Percentiles rank a stretch among this genome's conserved stretches.
Conservation (phyloP, 2,797 vertebrate genomes). For the Graptemys geographica region DNA sequence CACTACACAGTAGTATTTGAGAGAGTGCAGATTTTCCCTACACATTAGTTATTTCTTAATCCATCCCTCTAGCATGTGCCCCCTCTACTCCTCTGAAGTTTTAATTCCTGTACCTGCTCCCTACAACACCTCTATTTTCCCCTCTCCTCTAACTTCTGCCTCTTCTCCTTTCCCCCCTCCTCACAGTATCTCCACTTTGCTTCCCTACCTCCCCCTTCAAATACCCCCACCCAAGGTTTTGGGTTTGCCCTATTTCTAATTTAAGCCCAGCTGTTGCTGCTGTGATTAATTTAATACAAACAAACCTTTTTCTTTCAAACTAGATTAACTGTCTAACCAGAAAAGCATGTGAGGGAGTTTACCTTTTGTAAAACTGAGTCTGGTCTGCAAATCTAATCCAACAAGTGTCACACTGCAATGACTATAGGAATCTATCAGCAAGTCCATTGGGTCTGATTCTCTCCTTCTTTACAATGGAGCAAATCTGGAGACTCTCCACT, state of each 20-base stretch:
- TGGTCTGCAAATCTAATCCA: neutral
- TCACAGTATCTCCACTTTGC: neutral
- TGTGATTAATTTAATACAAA: neutral
- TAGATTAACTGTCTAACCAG: neutral
- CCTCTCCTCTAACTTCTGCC: neutral
- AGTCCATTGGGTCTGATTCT: neutral
- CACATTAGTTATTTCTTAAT: fast-evolving
- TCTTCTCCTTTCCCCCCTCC: neutral
- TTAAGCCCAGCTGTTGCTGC: neutral
- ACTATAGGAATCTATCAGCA: neutral
- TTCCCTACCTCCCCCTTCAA: neutral
- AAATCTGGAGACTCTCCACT: too few species aligned
- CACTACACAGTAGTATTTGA: neutral
- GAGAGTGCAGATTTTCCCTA: neutral
- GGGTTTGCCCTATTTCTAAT: neutral
- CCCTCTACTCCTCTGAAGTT: neutral
- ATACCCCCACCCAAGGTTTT: neutral
- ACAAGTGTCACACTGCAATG: neutral
- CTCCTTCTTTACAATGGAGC: too few species aligned
- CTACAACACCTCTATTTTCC: too few species aligned
- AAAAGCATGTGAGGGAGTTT: neutral
- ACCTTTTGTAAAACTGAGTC: neutral
- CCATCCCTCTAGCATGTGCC: neutral
- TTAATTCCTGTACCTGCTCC: neutral
- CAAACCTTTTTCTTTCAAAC: neutral